Conservation (phyloP, 2,888 invertebrate species). For the Dryobotodes eremita region DNA sequence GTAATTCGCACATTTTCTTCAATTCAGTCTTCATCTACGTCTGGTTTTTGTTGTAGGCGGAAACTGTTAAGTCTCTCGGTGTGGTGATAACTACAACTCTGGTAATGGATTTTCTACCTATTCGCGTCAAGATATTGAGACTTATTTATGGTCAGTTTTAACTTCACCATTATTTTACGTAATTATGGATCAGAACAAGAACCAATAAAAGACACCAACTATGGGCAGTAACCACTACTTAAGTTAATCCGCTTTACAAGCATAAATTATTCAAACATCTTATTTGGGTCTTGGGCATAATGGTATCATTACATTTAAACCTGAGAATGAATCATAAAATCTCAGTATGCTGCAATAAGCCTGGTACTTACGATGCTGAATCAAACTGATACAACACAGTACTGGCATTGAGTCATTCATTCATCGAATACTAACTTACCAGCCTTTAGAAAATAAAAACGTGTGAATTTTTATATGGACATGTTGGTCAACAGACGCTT, state of each 20-base stretch:
- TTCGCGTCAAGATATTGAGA: constrained; percentile 31
- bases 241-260: constrained; percentile 19
- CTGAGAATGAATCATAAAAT: constrained; percentile 68
- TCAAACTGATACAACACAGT: constrained; percentile 62
- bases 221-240: constrained; percentile 24
- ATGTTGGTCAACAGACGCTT: constrained; percentile 30
- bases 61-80: constrained; percentile 9
- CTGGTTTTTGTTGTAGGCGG: constrained; percentile 7
- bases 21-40: constrained; percentile 15
- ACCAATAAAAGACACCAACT: constrained; percentile 35
- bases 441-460: constrained; percentile 30
- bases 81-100: constrained; percentile 13
- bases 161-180: constrained; percentile 27
- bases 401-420: constrained; percentile 72
- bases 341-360: constrained; percentile 41
- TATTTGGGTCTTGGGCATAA: constrained; percentile 44
- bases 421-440: constrained; percentile 64
- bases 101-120: constrained; percentile 31
- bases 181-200: constrained; percentile 19
- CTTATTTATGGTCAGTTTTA: constrained; percentile 36
- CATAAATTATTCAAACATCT: constrained; percentile 23
- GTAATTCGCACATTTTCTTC: constrained; percentile 50
- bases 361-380: constrained; percentile 49
- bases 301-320: constrained; percentile 50
- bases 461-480: constrained; percentile 47